These are phyloP conservation scores for Augiades crinisus DNA, from an alignment of 2,888 invertebrate species.

Conservation along the genomic window DNA sequence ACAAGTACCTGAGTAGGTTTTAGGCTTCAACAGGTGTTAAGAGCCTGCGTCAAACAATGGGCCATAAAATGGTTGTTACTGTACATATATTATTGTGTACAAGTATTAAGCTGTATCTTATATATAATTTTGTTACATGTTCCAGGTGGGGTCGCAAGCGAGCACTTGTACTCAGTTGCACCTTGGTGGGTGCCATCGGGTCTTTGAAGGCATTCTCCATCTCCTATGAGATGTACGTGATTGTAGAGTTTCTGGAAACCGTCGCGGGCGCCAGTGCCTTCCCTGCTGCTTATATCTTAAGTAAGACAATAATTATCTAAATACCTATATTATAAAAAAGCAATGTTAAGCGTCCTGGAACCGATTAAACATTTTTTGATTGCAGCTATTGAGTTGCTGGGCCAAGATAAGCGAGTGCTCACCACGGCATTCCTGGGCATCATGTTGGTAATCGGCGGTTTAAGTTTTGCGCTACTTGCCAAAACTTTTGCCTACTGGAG, in stretches of 20 bases:
- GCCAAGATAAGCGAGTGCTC: conserved; percentile 67
- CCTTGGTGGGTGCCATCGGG: conserved; percentile 69
- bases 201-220: conserved; percentile 80
- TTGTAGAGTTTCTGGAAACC: conserved; percentile 81
- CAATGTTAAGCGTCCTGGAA: no score
- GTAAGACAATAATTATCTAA: conserved; percentile 52
- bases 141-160: conserved; percentile 69
- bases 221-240: conserved; percentile 81
- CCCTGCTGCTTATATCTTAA: conserved; percentile 79
- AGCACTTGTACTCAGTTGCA: conserved; percentile 63
- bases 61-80: no score
- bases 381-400: conserved; percentile 69
- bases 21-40: no score
- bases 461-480: conserved; percentile 85
- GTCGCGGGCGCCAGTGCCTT: conserved; percentile 81
- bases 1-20: no score
- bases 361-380: no score
- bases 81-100: no score
- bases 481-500: conserved; percentile 88
- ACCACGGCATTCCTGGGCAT: conserved; percentile 69
- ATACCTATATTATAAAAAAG: not conserved
- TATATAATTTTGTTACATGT: not conserved
- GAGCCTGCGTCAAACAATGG: no score
- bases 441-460: conserved; percentile 85
- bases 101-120: no score